phyloP scores from a whole-genome alignment of 2,888 invertebrate genomes.

The Drosophila bunnanda region DNA sequence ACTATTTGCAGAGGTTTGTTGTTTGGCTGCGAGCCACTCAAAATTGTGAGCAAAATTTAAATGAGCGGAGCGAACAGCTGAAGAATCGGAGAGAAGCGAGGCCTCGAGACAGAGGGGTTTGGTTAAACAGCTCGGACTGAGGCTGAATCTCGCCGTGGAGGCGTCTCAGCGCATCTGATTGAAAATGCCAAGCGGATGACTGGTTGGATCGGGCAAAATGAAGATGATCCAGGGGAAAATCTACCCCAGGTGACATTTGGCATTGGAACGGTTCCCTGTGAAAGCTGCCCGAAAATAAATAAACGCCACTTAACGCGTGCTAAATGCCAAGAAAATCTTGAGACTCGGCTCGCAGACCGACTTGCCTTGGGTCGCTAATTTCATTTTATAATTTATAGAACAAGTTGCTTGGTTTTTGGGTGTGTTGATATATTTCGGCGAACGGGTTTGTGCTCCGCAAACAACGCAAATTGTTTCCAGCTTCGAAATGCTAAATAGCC shows the following conservation, averaged over 20 bases:
- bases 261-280: background rate
- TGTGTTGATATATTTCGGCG: conserved; percentile 56
- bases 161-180: conserved; percentile 40
- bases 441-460: conserved; percentile 58
- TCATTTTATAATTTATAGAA: conserved; percentile 65
- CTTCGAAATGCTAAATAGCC: conserved; percentile 64
- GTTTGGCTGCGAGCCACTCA: conserved; percentile 36
- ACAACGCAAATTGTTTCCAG: conserved; percentile 59
- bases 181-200: conserved; percentile 65
- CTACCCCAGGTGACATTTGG: conserved; percentile 43
- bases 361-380: conserved; percentile 54
- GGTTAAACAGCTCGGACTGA: conserved; percentile 21
- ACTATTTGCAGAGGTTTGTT: conserved; percentile 44
- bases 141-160: conserved; percentile 41
- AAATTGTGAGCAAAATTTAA: conserved; percentile 45
- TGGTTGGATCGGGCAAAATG: conserved; percentile 9
- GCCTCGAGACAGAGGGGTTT: conserved; percentile 43
- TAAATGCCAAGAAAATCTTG: conserved; percentile 58
- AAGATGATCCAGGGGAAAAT: conserved; percentile 34
- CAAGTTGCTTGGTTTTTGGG: conserved; percentile 63
- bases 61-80: conserved; percentile 37
- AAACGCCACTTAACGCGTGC: conserved; percentile 7
- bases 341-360: background rate
- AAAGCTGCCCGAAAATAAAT: conserved; percentile 3
- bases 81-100: conserved; percentile 24